A percentile compares a stretch with the other conserved stretches of the same genome.
These are phyloP conservation scores for Phasia obesa DNA, from an alignment of 2,888 invertebrate species.

Conservation along the genomic window DNA sequence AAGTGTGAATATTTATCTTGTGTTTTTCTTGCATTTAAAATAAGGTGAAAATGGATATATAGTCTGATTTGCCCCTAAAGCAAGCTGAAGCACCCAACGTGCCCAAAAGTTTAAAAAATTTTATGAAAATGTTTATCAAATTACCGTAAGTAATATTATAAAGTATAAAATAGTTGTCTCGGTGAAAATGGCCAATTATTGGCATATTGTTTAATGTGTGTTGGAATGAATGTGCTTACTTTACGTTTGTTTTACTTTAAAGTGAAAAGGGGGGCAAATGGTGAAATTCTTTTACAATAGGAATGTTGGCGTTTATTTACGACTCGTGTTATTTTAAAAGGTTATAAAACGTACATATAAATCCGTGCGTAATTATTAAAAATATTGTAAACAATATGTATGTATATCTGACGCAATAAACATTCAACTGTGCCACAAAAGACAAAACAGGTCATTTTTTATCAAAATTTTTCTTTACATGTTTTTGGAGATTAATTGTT, in stretches of 20 bases:
- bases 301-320: slow-evolving; percentile 15
- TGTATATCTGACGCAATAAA: slow-evolving; percentile 37
- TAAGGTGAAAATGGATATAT: slow-evolving; percentile 89
- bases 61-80: slow-evolving; percentile 83
- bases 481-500: background rate
- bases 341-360: background rate
- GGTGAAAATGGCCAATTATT: too few relatives aligned
- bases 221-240: background rate
- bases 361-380: background rate
- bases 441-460: background rate
- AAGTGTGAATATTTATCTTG: slow-evolving; percentile 76
- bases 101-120: slow-evolving; percentile 77
- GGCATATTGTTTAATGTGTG: too few relatives aligned
- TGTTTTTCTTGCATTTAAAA: slow-evolving; percentile 79
- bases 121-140: slow-evolving; percentile 78
- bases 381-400: slow-evolving; percentile 14
- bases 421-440: too few relatives aligned
- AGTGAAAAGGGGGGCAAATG: slow-evolving; percentile 20
- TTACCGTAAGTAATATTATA: slow-evolving; percentile 76
- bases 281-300: slow-evolving; percentile 59
- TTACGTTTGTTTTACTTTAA: background rate
- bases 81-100: slow-evolving; percentile 79
- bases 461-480: background rate
- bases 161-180: background rate
- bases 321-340: background rate